A percentile compares a stretch with the other conserved stretches of the same genome.
Conservation (phyloP, 2,113 vertebrate genomes). For the Elaphurus davidianus region DNA sequence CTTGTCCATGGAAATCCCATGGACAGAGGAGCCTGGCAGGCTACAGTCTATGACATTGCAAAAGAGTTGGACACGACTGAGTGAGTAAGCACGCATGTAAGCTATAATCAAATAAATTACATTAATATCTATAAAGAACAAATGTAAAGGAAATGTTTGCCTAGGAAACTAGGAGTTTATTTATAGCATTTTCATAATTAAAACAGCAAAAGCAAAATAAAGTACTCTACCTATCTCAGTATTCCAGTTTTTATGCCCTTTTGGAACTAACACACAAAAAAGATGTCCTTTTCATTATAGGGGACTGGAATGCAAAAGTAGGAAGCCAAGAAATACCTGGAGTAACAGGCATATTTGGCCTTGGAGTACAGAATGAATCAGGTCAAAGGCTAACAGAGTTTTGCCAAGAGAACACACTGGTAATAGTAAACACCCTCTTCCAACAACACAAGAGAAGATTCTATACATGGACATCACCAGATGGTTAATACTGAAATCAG, state of each 20-base stretch:
- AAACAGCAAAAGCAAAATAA: background rate
- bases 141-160: background rate
- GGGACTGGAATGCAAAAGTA: background rate
- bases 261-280: background rate
- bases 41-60: background rate
- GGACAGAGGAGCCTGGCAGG: background rate
- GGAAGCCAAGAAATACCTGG: background rate
- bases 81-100: background rate
- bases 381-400: background rate
- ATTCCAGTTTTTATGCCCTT: background rate
- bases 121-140: background rate
- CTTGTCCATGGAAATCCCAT: background rate
- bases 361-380: background rate
- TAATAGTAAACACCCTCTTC: background rate
- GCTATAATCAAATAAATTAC: background rate
- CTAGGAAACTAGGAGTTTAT: background rate
- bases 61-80: background rate
- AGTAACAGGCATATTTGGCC: background rate
- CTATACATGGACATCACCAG: background rate
- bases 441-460: background rate
- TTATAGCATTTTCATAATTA: background rate
- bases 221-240: background rate
- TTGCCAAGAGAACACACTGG: background rate
- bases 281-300: background rate
- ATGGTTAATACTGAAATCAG: background rate